Conservation (phyloP, 2,888 invertebrate genomes). For the Pelosia muscerda region DNA sequence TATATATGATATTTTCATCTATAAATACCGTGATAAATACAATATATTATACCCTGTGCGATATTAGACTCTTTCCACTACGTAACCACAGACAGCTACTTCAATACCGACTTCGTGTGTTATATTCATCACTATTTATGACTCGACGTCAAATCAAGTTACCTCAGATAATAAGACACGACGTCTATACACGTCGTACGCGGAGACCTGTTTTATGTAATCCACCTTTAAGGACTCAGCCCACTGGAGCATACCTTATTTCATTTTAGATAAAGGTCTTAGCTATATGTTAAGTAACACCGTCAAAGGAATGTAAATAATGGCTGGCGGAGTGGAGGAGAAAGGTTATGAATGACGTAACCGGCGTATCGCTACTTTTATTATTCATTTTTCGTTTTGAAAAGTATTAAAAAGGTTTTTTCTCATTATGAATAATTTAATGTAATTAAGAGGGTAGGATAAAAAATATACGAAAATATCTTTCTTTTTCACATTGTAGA, state of each 20-base stretch:
- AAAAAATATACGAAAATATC: neutral
- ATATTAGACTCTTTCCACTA: neutral
- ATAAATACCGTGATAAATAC: no score
- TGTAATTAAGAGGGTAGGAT: conserved; percentile 1
- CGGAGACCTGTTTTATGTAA: conserved; percentile 4
- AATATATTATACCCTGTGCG: neutral
- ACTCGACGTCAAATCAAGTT: neutral
- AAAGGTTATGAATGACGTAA: conserved; percentile 11
- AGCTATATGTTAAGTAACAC: conserved; percentile 27
- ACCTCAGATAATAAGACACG: neutral
- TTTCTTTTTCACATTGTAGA: neutral
- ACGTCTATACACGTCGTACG: conserved; percentile 8
- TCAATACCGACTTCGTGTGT: neutral
- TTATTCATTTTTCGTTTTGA: conserved; percentile 18
- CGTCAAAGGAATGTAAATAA: conserved; percentile 48
- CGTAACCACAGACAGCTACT: neutral
- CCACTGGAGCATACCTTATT: conserved; percentile 44
- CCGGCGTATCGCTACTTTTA: conserved; percentile 17
- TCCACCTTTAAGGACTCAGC: conserved; percentile 11
- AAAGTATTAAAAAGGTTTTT: conserved; percentile 12
- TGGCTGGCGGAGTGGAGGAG: neutral
- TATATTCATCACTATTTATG: neutral
- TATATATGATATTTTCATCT: no score
- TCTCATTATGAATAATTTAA: neutral
- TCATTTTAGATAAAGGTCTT: conserved; percentile 47